Conservation (phyloP, 2,797 vertebrate genomes). For the Chaenodraco wilsoni region DNA sequence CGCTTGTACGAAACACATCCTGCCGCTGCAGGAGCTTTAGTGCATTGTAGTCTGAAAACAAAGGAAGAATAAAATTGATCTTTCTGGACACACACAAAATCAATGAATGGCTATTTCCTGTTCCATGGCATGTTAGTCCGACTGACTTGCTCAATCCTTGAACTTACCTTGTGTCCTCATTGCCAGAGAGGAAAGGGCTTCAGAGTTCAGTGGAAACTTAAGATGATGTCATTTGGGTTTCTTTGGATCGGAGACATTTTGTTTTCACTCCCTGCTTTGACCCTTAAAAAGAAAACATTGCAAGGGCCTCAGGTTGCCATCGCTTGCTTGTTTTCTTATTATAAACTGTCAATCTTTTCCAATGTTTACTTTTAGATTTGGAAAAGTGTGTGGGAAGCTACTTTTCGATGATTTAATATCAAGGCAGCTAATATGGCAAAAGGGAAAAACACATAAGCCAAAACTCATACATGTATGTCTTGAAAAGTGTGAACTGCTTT, state of each 20-base stretch:
- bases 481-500: constrained; percentile 30
- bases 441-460: background rate
- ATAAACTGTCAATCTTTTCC: background rate
- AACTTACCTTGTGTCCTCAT: constrained; percentile 76
- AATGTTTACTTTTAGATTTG: constrained; percentile 13
- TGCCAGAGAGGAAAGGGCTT: constrained; percentile 73
- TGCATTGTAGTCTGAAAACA: constrained; percentile 88
- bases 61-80: constrained; percentile 90
- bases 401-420: constrained; percentile 10
- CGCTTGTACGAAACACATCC: constrained; percentile 84
- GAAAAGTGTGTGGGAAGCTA: background rate
- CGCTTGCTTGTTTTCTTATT: constrained; percentile 7
- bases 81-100: constrained; percentile 88
- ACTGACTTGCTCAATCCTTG: constrained; percentile 83
- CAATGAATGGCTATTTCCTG: constrained; percentile 89
- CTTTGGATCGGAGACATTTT: constrained; percentile 50
- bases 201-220: constrained; percentile 76
- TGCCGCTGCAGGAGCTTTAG: constrained; percentile 82
- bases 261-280: constrained; percentile 46
- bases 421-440: background rate
- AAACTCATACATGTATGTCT: constrained; percentile 20
- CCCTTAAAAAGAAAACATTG: constrained; percentile 37
- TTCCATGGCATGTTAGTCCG: constrained; percentile 83
- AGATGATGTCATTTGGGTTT: constrained; percentile 70
- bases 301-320: constrained; percentile 14